Base-by-base conservation (phyloP, 2,113 vertebrate genomes). In the Neogobius melanostomus region DNA sequence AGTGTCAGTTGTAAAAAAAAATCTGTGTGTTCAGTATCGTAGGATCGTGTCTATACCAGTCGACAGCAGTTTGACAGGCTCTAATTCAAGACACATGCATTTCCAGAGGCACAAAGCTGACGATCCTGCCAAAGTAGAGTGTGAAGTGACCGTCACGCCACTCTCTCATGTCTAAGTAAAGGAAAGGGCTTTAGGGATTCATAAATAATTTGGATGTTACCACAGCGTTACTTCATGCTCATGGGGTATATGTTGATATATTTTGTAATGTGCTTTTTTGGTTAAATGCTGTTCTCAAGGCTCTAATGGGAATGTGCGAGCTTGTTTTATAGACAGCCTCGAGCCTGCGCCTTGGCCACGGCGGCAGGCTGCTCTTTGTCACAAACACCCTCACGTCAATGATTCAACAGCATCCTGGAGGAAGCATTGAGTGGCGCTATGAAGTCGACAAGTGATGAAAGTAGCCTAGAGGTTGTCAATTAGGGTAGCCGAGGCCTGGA, bases 391-490 rank as follows among this genome's bases (percentile, higher is more conserved):
- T 85, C 76, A 69, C 89, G 90, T 94, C 94, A 92, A 87, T 93
- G 93, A 95, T 91, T 84, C 89, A 93, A 85, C 92, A 90, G 94
- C 92, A 91, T 95, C 93, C 93, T 90, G 90, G 90, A 94, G 92
- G 92, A 95, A 95, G 94, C 95, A 94, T 93, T 92, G 94, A 93
- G 92, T 95, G 94, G 91, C 68, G 89, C 90, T 94, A 95, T 93
- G 93, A 94, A 94, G 93, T 94, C 91, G 93, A 95, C 95, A 95
- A 94, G 94, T 94, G 94, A 95, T 95, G 94, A 96, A 96, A 95
- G 95, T 93, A 92, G 91, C 94, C 94, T 94, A 92, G 93, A 95
- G 93, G 93, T 94, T 94, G 93, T 95, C 94, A 95, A 93, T 96
- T 95, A 95, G 83, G 90, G 87, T 90, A 93, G 90, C 88, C 86